Evolutionary conservation across 2,888 invertebrate species (phyloP), one percentile per base, ranked within the genome.

Genomic region (Antitype chi): DNA sequence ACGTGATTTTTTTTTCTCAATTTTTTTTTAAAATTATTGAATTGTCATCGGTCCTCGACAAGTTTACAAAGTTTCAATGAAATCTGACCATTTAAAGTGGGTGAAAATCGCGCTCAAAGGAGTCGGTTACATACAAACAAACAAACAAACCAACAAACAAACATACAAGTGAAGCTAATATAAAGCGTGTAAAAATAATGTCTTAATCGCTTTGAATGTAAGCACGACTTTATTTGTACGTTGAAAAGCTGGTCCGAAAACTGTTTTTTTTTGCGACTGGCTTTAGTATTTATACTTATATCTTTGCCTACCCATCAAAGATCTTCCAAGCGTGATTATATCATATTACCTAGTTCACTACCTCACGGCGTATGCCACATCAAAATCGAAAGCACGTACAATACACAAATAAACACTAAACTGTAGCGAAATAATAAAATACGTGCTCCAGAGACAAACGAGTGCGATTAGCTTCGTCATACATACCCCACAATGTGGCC

Each of bases 331-430:
- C 11, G 25, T 28, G 4, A 53, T 72, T 23, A 15, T 32, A 47
- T n/a, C 9, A n/a, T n/a, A 9, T 20, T 25, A 20, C 6, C 15
- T 43, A n/a, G 2, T 11, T 25, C 15, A 47, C 2, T 25, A 38
- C 3, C 13, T 5, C 1, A n/a, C 28, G 20, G 6, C 32, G 25
- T 57, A 43, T 25, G 23, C 15, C 15, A 53, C 13, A 9, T 38
- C 9, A 3, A 70, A 13, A n/a, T 17, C 55, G 17, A 52, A 62
- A 15, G 20, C 55, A n/a, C 43, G n/a, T 63, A 38, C 57, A 38
- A 57, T 47, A 52, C 49, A 7, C 17, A 52, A 17, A 20, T 52
- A 32, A 38, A 62, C 25, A 28, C n/a, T 62, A 47, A 83, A 83
- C 47, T 78, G 57, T n/a, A 43, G 25, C 13, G 23, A 17, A 53